Base-by-base conservation (phyloP, 2,888 invertebrate species). In the Arctia plantaginis region DNA sequence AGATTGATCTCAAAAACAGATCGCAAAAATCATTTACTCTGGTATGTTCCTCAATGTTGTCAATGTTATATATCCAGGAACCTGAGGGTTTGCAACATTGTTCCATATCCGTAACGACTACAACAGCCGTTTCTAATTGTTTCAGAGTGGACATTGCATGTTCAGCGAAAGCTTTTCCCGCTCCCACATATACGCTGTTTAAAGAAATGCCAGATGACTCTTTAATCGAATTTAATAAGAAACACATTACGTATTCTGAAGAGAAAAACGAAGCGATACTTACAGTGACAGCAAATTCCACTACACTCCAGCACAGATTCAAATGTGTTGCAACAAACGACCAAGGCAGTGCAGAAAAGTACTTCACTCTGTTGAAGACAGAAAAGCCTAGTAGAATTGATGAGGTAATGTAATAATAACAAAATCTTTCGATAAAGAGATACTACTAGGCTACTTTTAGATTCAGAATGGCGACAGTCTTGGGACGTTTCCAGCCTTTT, bases 91-190 rank as follows among this genome's bases (percentile, higher is more conserved):
- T 13, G 13, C 44, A 44, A 15, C 13, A 44, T 13, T 15, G 44
- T 44, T 59, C 10, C 27, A 4, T 13, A 55, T n/a, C 23, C 30
- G 15, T 6, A 30, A 18, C 18, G 6, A 3, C 18, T 18, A 18
- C 30, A 30, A 62, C 51, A 35, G 6, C 18, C 55, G 35, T 27
- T 18, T 15, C 15, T 59, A 4, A 62, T 70, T 71, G 27, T 62
- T 92, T 93, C 82, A 95, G 95, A 73, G 89, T 93, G 27, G 86
- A 91, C 20, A 82, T 95, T 59, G 79, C 83, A 30, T 95, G 95
- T 80, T 83, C 85, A 30, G 92, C 94, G 10, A 80, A 80, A 8
- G 94, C 88, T 0, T 91, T 86, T 77, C 95, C 95, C 0, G 72
- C 80, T 15, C 91, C 94, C 0, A 87, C 89, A 8, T 95, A 92